phyloP scores from a whole-genome alignment of 2,888 invertebrate genomes.

The Phytoseiulus persimilis region DNA sequence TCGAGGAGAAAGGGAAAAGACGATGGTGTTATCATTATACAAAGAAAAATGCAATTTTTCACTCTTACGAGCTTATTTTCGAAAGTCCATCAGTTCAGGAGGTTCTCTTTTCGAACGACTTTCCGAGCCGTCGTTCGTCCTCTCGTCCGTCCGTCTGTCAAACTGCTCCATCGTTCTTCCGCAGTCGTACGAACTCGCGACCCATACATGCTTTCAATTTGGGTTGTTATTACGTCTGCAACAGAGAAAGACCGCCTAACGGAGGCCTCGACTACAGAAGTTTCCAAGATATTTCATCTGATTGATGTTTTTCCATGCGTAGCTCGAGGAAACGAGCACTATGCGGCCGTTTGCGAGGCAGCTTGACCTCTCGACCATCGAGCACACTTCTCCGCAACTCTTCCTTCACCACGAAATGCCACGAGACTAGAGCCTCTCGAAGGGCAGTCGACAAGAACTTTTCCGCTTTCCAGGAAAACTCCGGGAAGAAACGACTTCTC shows the following conservation, averaged over 20 bases:
- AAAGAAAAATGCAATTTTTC: constrained; percentile 34
- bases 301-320: neutral
- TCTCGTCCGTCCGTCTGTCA: neutral
- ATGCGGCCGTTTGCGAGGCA: neutral
- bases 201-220: constrained; percentile 21
- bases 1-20: neutral
- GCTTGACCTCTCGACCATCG: no score
- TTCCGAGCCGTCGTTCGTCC: neutral
- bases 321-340: neutral
- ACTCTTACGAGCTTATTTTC: constrained; percentile 24
- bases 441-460: no score
- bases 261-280: neutral
- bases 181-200: constrained; percentile 8
- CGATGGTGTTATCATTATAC: constrained; percentile 36
- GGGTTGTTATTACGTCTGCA: neutral
- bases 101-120: neutral
- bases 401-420: no score
- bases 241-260: neutral
- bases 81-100: neutral
- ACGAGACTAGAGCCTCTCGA: no score
- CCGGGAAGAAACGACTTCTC: no score
- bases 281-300: neutral
- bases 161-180: constrained; percentile 7
- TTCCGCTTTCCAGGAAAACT: no score
- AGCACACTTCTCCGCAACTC: no score